These are phyloP conservation scores for Paramormyrops kingsleyae DNA, from an alignment of 2,113 vertebrate species.

Conservation along the genomic window DNA sequence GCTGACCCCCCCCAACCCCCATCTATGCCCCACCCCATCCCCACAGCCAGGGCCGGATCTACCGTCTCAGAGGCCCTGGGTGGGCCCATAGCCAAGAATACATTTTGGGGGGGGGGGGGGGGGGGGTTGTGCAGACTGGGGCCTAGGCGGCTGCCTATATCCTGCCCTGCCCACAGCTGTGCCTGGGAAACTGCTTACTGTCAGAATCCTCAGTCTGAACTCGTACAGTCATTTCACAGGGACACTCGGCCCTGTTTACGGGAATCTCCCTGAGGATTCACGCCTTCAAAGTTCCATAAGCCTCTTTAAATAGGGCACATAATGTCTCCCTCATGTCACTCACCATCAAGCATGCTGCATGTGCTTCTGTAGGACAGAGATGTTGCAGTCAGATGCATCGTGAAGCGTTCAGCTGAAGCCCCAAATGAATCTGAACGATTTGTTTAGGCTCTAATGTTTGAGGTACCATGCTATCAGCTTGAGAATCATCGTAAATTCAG, in stretches of 20 bases:
- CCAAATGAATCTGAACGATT: neutral
- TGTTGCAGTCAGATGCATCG: neutral
- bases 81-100: too few relatives aligned
- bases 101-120: too few relatives aligned
- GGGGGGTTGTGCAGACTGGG: neutral
- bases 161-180: neutral
- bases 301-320: neutral
- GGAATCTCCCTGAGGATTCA: neutral
- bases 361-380: neutral
- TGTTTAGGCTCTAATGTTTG: too few relatives aligned
- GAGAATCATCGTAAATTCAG: neutral
- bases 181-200: neutral
- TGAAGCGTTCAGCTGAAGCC: neutral
- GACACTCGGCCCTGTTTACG: neutral
- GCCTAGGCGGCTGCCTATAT: neutral
- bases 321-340: neutral
- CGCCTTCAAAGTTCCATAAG: neutral
- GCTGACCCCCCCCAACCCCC: slow-evolving; percentile 64
- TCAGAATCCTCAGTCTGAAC: neutral
- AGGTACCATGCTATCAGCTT: neutral
- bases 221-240: neutral
- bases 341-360: neutral
- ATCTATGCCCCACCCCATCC: neutral
- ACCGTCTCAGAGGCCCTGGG: neutral
- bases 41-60: neutral